Evolutionary conservation across 1,140 invertebrate genomes (phyloP).

Genomic region (Mylabris phalerata): DNA sequence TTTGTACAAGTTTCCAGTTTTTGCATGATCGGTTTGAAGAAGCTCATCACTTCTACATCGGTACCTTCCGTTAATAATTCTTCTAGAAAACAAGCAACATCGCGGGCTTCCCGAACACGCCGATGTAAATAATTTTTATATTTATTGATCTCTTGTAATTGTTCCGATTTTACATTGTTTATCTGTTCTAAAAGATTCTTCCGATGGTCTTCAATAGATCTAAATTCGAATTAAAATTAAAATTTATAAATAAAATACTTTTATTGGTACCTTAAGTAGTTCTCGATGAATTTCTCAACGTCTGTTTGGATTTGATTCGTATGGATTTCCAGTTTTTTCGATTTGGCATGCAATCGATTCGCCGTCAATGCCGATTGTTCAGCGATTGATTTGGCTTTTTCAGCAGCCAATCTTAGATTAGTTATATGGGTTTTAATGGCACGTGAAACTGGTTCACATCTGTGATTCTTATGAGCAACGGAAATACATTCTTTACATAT

Average conservation of each 20-base stretch:
- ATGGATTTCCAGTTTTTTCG: conserved; percentile 46
- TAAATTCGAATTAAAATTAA: conserved; percentile 18
- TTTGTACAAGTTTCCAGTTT: conserved; percentile 55
- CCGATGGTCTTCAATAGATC: conserved; percentile 55
- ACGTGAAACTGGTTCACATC: conserved; percentile 44
- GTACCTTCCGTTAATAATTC: conserved; percentile 57
- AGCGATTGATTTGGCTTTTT: conserved; percentile 44
- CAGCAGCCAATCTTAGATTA: conserved; percentile 45
- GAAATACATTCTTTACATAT: conserved; percentile 50
- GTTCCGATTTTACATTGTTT: conserved; percentile 41
- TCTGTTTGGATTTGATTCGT: conserved; percentile 52
- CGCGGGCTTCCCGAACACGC: conserved; percentile 43
- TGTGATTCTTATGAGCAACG: conserved; percentile 46
- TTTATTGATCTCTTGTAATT: conserved; percentile 44
- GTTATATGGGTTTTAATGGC: conserved; percentile 45
- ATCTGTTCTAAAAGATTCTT: conserved; percentile 46
- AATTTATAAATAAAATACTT: no score
- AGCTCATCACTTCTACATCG: conserved; percentile 60
- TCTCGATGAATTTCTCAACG: conserved; percentile 53
- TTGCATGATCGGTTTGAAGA: conserved; percentile 54
- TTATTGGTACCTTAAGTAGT: conserved; percentile 41
- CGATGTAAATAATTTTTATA: conserved; percentile 46
- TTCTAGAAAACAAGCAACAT: conserved; percentile 55
- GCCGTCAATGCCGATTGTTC: conserved; percentile 39
- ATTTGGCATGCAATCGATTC: conserved; percentile 34